phyloP scores from a whole-genome alignment of 2,797 vertebrate genomes.

The Macrochelys suwanniensis region DNA sequence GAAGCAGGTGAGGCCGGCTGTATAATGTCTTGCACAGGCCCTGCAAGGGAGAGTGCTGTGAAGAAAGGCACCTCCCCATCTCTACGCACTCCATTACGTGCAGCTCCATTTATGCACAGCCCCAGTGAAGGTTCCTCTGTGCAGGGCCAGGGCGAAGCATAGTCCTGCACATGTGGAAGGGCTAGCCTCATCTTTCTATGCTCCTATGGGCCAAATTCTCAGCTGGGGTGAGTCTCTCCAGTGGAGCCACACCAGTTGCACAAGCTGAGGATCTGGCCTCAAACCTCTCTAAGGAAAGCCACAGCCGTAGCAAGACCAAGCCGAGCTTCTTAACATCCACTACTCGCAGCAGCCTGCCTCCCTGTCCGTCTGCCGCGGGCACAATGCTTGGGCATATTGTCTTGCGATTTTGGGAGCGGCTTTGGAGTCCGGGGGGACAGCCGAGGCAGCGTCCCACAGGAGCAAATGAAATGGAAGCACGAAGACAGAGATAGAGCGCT shows the following conservation, averaged over 20 bases:
- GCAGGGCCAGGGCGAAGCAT: neutral
- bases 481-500: neutral
- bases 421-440: neutral
- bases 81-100: neutral
- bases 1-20: neutral
- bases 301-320: neutral
- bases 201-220: neutral
- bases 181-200: neutral
- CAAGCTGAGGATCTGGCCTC: neutral
- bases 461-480: neutral
- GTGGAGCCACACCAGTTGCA: neutral
- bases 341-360: neutral
- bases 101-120: neutral
- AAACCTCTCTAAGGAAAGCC: accelerated
- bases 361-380: neutral
- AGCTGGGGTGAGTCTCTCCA: neutral
- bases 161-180: neutral
- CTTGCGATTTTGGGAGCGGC: accelerated
- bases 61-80: neutral
- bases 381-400: neutral
- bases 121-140: accelerated
- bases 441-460: neutral
- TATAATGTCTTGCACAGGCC: neutral
- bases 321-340: neutral
- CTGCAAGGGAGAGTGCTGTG: neutral